These are phyloP conservation scores for Brachypteracias leptosomus DNA, from an alignment of 2,113 vertebrate species.

Conservation along the genomic window DNA sequence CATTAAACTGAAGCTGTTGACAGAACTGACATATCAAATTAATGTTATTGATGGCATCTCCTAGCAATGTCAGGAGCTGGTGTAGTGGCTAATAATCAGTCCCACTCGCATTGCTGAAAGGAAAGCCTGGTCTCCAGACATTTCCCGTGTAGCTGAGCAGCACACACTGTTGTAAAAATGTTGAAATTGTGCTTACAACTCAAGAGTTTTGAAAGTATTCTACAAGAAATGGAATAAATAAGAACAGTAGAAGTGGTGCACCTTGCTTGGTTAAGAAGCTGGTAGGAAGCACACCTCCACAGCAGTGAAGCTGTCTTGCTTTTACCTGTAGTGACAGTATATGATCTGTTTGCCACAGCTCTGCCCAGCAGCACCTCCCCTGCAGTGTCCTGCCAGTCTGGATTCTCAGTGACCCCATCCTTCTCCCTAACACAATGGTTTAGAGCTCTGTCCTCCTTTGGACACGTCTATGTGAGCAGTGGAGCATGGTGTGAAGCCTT, in stretches of 20 bases:
- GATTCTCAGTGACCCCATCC: neutral
- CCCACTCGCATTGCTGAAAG: neutral
- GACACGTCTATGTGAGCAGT: fast-evolving
- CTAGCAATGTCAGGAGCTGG: neutral
- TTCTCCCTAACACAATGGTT: neutral
- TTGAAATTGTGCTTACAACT: neutral
- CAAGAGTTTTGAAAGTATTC: neutral
- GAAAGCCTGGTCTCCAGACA: neutral
- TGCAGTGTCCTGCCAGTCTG: neutral
- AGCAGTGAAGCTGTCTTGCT: neutral
- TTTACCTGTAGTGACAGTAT: fast-evolving
- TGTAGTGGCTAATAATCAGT: neutral
- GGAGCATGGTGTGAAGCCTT: neutral
- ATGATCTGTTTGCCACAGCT: neutral
- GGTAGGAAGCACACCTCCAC: neutral
- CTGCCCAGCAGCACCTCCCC: neutral
- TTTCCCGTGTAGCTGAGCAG: neutral
- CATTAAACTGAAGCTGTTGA: neutral
- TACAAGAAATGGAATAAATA: neutral
- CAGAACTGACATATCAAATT: neutral
- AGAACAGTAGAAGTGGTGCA: neutral
- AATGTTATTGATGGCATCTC: neutral
- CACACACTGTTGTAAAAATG: neutral
- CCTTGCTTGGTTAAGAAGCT: neutral
- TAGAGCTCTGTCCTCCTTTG: neutral